These are phyloP conservation scores for Pollenia griseotomentosa DNA, from an alignment of 2,888 invertebrate genomes.

Conservation along the genomic window DNA sequence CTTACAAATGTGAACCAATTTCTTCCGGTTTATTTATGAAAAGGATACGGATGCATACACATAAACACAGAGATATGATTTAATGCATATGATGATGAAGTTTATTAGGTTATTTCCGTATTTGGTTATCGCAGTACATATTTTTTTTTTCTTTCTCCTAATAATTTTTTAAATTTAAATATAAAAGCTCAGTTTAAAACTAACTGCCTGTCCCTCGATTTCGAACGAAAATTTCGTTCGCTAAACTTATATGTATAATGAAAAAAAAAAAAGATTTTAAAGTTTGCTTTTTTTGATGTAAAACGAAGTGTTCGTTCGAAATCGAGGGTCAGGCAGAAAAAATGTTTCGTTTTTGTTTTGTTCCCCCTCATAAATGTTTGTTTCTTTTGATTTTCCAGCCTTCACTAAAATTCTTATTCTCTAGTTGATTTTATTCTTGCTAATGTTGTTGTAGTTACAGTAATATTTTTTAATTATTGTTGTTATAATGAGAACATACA, in stretches of 20 bases:
- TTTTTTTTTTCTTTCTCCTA: background rate
- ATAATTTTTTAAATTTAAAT: background rate
- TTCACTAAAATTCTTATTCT: background rate
- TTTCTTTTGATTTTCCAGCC: too few relatives aligned
- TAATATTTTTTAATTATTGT: slow-evolving; percentile 42
- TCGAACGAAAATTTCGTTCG: too few relatives aligned
- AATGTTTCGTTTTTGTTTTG: too few relatives aligned
- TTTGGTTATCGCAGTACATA: slow-evolving; percentile 15
- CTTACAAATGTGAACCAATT: slow-evolving; percentile 19
- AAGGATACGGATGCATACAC: slow-evolving; percentile 17
- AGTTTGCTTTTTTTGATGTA: too few relatives aligned
- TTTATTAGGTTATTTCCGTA: slow-evolving; percentile 36
- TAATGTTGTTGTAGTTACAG: slow-evolving; percentile 16
- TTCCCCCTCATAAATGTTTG: too few relatives aligned
- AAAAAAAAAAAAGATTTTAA: too few relatives aligned
- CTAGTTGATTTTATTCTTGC: slow-evolving; percentile 7
- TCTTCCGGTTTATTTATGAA: slow-evolving; percentile 24
- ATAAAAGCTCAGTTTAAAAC: background rate
- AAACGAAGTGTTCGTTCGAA: too few relatives aligned
- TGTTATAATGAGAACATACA: background rate
- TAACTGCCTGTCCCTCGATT: too few relatives aligned
- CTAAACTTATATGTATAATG: too few relatives aligned
- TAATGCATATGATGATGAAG: background rate
- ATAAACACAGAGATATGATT: background rate
- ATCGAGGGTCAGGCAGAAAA: too few relatives aligned